Evolutionary conservation across 2,888 invertebrate species (phyloP).

Genomic region (Plusia festucae): DNA sequence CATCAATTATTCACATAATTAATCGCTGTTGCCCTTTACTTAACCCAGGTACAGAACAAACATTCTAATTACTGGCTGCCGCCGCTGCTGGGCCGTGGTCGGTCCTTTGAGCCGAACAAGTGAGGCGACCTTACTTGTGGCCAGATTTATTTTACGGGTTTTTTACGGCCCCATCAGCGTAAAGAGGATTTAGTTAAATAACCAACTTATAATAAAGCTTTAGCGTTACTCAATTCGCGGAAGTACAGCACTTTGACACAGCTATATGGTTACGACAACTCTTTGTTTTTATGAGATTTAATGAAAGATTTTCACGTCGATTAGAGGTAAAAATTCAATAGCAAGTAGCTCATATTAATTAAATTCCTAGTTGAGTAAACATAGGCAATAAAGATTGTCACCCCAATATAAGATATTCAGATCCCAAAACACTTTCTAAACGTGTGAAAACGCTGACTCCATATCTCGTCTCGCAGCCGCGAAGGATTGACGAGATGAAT

Average conservation of each 20-base stretch:
- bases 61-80: conserved; percentile 42
- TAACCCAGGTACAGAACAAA: conserved; percentile 27
- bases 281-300: too few species aligned
- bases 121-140: conserved; percentile 45
- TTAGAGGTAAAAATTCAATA: too few species aligned
- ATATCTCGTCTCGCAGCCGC: not conserved
- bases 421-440: not conserved
- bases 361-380: not conserved
- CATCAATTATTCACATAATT: not conserved
- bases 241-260: conserved; percentile 27
- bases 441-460: not conserved
- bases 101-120: conserved; percentile 41
- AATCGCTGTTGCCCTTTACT: conserved; percentile 22
- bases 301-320: too few species aligned
- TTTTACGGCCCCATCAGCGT: conserved; percentile 46
- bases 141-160: conserved; percentile 53
- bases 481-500: conserved; percentile 39
- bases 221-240: conserved; percentile 26
- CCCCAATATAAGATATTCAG: not conserved
- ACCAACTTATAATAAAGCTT: conserved; percentile 49
- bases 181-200: conserved; percentile 52
- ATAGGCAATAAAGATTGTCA: not conserved
- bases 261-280: too few species aligned
- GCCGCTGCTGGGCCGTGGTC: conserved; percentile 32
- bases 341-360: too few species aligned